phyloP scores from a whole-genome alignment of 2,888 invertebrate genomes.

The Tipula helvola region DNA sequence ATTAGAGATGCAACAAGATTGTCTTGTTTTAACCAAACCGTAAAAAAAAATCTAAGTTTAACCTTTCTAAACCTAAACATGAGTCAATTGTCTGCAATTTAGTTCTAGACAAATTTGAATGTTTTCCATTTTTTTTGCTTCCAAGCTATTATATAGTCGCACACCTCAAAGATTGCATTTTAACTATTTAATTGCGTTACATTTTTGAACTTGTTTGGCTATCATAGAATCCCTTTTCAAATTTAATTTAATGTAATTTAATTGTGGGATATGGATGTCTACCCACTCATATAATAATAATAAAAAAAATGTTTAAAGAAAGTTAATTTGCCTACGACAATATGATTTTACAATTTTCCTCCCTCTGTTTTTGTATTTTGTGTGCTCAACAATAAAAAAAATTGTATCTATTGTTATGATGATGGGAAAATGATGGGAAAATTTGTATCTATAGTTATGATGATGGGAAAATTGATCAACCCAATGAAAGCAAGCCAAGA shows the following conservation, averaged over 20 bases:
- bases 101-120: not conserved
- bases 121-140: not conserved
- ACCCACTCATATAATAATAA: not conserved
- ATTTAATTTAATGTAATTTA: not conserved
- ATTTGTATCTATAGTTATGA: too few species aligned
- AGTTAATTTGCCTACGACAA: not conserved
- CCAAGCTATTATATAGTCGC: not conserved
- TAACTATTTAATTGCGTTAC: not conserved
- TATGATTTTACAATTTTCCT: too few species aligned
- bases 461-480: too few species aligned
- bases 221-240: not conserved
- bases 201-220: not conserved
- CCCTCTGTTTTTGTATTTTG: too few species aligned
- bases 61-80: not conserved
- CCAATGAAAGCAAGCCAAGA: too few species aligned
- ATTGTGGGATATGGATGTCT: not conserved
- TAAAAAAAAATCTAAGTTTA: not conserved
- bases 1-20: not conserved
- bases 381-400: too few species aligned
- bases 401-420: too few species aligned
- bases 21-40: not conserved
- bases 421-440: too few species aligned
- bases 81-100: too few species aligned
- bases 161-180: not conserved
- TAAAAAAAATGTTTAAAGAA: not conserved